Evolutionary conservation across 2,797 vertebrate genomes (phyloP).

Genomic region (Lacerta agilis): DNA sequence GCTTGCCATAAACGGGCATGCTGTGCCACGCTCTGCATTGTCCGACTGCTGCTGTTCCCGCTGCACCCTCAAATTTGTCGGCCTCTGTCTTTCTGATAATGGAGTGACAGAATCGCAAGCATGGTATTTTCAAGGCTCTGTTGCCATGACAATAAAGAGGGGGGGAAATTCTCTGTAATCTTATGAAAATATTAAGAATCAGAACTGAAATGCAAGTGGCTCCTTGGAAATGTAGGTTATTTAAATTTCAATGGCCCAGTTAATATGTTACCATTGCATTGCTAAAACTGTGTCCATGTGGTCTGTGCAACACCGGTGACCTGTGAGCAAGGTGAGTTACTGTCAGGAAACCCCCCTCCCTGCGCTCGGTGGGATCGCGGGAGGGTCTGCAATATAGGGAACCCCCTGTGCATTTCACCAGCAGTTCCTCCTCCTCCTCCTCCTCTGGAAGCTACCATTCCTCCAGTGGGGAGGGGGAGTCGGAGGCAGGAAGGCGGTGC

Average conservation of each 20-base stretch:
- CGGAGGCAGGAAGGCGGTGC: no score
- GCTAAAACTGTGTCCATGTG: no score
- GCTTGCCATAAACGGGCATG: neutral
- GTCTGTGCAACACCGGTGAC: neutral
- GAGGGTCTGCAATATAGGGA: no score
- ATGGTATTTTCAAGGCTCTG: slow-evolving; percentile 7
- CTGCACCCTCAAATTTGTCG: neutral
- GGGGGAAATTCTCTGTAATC: neutral
- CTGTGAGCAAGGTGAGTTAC: neutral
- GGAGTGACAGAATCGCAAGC: neutral
- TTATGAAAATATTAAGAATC: neutral
- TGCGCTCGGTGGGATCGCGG: no score
- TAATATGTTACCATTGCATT: neutral
- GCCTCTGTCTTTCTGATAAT: slow-evolving; percentile 8
- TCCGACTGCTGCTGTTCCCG: neutral
- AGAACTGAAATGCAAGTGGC: neutral
- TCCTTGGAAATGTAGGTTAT: neutral
- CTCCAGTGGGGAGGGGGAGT: no score
- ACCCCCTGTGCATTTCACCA: no score
- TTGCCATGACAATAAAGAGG: slow-evolving; percentile 21
- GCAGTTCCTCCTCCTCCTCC: no score
- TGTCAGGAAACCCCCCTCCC: no score
- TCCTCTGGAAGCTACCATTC: no score
- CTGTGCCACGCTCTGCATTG: neutral
- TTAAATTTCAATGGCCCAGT: neutral